A percentile compares a stretch with the other conserved stretches of the same genome.
These are phyloP conservation scores for Liodrosophila aerea DNA, from an alignment of 2,888 invertebrate genomes.

Conservation along the genomic window DNA sequence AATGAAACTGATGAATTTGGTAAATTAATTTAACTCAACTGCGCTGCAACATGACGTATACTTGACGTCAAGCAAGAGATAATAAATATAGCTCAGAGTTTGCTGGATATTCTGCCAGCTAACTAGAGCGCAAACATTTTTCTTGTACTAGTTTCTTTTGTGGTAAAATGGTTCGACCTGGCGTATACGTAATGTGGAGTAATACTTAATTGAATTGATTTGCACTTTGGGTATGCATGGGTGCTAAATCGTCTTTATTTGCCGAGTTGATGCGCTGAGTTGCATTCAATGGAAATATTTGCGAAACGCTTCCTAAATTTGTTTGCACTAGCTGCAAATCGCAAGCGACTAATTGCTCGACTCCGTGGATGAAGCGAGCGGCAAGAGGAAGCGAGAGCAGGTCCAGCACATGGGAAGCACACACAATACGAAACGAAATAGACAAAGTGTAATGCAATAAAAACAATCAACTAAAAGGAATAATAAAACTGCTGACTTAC, in stretches of 20 bases:
- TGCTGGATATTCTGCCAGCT: neutral
- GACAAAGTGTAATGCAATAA: slow-evolving; percentile 36
- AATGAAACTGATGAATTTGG: slow-evolving; percentile 6
- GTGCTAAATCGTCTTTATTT: slow-evolving; percentile 8
- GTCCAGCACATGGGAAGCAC: slow-evolving; percentile 35
- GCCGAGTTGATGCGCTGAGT: slow-evolving; percentile 4
- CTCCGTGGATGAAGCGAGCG: neutral
- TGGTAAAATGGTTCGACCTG: neutral
- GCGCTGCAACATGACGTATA: neutral
- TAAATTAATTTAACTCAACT: neutral
- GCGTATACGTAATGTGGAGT: slow-evolving; percentile 24
- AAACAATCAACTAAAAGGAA: slow-evolving; percentile 57
- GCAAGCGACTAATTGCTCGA: slow-evolving; percentile 55
- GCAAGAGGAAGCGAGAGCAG: slow-evolving; percentile 3
- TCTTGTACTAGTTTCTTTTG: no score
- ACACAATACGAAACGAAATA: slow-evolving; percentile 14
- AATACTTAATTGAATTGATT: slow-evolving; percentile 1
- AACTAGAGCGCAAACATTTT: slow-evolving; percentile 14
- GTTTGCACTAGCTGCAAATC: slow-evolving; percentile 56
- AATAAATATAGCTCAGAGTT: slow-evolving; percentile 2
- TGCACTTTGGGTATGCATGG: neutral
- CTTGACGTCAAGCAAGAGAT: neutral
- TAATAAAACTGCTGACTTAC: slow-evolving; percentile 61
- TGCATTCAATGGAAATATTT: slow-evolving; percentile 38
- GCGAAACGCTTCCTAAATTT: slow-evolving; percentile 47